These are phyloP conservation scores for Tigriopus californicus DNA, from an alignment of 2,888 invertebrate species.

Conservation along the genomic window DNA sequence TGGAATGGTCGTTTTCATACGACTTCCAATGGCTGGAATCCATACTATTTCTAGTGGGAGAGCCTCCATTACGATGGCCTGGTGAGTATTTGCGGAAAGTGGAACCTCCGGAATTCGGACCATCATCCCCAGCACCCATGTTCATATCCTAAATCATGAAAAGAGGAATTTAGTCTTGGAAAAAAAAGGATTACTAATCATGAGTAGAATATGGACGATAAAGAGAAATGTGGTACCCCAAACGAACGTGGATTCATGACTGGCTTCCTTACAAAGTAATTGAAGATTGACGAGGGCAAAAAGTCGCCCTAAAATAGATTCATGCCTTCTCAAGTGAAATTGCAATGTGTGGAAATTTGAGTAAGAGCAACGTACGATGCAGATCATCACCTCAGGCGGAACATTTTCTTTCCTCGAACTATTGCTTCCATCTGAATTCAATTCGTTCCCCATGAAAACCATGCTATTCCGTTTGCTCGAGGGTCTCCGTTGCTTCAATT, in stretches of 20 bases:
- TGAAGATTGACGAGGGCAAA: too few species aligned
- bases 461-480: constrained; percentile 1
- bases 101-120: not conserved
- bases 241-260: too few species aligned
- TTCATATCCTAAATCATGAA: constrained; percentile 5
- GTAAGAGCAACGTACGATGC: not conserved
- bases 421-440: constrained; percentile 6
- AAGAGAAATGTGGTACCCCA: too few species aligned
- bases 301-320: too few species aligned
- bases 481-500: constrained; percentile 36
- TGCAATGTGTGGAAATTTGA: not conserved
- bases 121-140: not conserved
- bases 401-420: constrained; percentile 13
- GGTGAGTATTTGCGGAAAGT: not conserved
- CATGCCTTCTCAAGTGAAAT: too few species aligned
- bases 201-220: too few species aligned
- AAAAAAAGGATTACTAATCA: too few species aligned
- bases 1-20: not conserved
- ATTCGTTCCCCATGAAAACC: not conserved
- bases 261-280: too few species aligned
- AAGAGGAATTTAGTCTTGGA: too few species aligned
- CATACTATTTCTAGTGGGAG: not conserved
- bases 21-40: not conserved
- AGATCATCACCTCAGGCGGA: constrained; percentile 12
- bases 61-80: not conserved